Conservation (phyloP, 2,888 invertebrate species). For the Pheosia tremula region DNA sequence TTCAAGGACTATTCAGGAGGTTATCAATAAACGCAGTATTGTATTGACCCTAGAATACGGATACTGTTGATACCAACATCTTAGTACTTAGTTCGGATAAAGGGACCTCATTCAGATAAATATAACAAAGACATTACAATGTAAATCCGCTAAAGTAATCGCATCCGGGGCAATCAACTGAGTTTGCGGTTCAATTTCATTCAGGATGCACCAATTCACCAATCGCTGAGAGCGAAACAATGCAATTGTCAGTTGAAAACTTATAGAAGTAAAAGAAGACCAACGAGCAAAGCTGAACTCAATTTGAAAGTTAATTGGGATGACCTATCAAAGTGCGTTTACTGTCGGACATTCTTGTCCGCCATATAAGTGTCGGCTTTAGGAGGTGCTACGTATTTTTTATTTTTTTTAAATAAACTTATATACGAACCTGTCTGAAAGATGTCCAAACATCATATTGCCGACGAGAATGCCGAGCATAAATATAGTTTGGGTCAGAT, state of each 20-base stretch:
- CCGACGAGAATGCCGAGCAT: slow-evolving; percentile 92
- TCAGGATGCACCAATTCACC: slow-evolving; percentile 71
- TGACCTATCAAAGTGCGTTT: no score
- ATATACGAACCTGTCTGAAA: slow-evolving; percentile 88
- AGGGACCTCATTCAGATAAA: slow-evolving; percentile 22
- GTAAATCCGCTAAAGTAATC: slow-evolving; percentile 56
- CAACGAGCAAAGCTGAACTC: background rate
- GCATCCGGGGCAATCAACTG: slow-evolving; percentile 53
- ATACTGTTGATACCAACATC: background rate
- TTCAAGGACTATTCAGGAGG: slow-evolving; percentile 23
- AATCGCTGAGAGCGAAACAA: slow-evolving; percentile 15
- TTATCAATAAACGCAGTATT: slow-evolving; percentile 27
- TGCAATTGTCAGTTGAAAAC: background rate
- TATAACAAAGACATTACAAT: slow-evolving; percentile 39
- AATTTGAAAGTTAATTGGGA: no score
- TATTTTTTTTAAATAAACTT: no score
- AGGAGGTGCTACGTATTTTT: no score
- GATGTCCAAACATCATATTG: slow-evolving; percentile 89
- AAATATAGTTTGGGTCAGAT: slow-evolving; percentile 90
- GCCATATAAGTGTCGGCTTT: no score
- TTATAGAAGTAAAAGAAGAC: background rate
- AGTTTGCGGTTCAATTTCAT: slow-evolving; percentile 36
- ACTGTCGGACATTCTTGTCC: no score
- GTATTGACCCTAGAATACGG: background rate
- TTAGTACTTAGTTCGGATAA: background rate